Base-by-base conservation (phyloP, 2,113 vertebrate genomes). In the Hydropotes inermis region DNA sequence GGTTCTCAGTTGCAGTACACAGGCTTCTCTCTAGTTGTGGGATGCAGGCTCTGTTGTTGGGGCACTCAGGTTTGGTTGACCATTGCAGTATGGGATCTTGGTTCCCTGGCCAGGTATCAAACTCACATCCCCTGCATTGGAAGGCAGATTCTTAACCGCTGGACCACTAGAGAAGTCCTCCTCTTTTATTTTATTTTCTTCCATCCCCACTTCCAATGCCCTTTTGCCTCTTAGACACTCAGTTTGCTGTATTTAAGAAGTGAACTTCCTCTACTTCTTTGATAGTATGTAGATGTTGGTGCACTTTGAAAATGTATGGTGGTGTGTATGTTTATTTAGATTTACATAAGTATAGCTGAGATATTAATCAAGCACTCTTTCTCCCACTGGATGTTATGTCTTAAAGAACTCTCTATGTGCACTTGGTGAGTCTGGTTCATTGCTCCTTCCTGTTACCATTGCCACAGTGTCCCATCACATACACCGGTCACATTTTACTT, bases 351-450 rank as follows among this genome's bases (percentile, higher is more conserved):
- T 43, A 4, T 82, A 92, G 92, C 55, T 36, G 36, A 97, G 78
- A 45, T 27, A 36, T 93, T 86, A 89, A 96, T 95, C 55, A 93
- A 50, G 45, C 61, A 23, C 50, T 54, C 19, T 95, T 47, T 84
- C 11, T 64, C 81, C 28, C 52, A 39, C 50, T 92, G 23, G n/a
- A 5, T 45, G 52, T 84, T 92, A 36, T 19, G 27, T 30, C 82
- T 92, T 92, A 17, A 82, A 91, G 60, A 91, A 70, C 21, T 91
- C 27, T 88, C 88, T 60, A 54, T 67, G 76, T 67, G 14, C 1
- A 23, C 7, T 94, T 81, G 36, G 9, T 78, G 86, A 47, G 43
- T 61, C n/a, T 84, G 82, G 70, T 70, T 89, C 84, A 33, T 67
- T 50, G 47, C 19, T 91, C 47, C 67, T 96, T 60, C 82, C 76